Evolutionary conservation across 1,140 invertebrate genomes (phyloP).

Genomic region (Leptinotarsa texana): DNA sequence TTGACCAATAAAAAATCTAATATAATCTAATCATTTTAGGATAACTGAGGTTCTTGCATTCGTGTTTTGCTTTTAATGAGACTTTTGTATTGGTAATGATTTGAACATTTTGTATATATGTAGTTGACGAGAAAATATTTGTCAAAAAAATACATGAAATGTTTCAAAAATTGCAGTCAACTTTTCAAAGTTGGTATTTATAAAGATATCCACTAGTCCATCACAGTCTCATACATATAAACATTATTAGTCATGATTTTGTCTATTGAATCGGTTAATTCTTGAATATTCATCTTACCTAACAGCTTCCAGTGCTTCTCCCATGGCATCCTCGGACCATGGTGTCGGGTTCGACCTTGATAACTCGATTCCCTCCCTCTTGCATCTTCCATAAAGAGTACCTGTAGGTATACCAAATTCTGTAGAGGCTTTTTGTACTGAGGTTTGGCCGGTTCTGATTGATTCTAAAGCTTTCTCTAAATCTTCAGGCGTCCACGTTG

Average conservation of each 20-base stretch:
- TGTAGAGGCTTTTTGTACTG: constrained; percentile 83
- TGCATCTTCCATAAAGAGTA: constrained; percentile 84
- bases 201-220: not conserved
- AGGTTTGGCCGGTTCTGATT: constrained; percentile 78
- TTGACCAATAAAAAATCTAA: too few species aligned
- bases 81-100: too few species aligned
- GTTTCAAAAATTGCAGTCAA: too few species aligned
- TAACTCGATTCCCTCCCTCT: constrained; percentile 84
- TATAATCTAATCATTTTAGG: too few species aligned
- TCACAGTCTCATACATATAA: not conserved
- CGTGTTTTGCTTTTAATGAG: too few species aligned
- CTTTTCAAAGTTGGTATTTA: not conserved
- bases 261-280: not conserved
- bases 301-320: constrained; percentile 83
- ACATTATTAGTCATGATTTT: not conserved
- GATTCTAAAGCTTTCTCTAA: constrained; percentile 80
- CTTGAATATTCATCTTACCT: constrained; percentile 59
- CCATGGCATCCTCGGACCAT: constrained; percentile 89
- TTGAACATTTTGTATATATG: too few species aligned
- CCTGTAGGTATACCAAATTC: constrained; percentile 84
- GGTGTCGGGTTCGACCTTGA: constrained; percentile 83
- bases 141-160: too few species aligned
- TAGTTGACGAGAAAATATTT: too few species aligned
- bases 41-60: too few species aligned
- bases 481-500: constrained; percentile 84